Evolutionary conservation across 1,140 invertebrate genomes (phyloP).

Genomic region (Stegodyphus dumicola): DNA sequence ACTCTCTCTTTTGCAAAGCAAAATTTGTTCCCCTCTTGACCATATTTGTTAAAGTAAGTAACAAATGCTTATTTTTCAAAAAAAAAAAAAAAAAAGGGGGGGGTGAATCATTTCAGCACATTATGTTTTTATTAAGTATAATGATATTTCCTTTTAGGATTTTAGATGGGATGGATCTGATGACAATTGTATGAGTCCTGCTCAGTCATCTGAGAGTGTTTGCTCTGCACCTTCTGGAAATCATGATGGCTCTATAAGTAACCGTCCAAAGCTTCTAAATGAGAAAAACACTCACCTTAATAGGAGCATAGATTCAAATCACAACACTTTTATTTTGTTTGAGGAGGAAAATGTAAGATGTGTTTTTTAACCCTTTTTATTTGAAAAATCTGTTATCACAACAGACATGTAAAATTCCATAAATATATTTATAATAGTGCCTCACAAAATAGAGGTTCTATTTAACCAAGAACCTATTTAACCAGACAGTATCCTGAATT

Average conservation of each 20-base stretch:
- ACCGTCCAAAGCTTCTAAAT: conserved; percentile 20
- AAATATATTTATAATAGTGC: too few species aligned
- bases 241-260: neutral
- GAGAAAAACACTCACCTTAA: conserved; percentile 28
- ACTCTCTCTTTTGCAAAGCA: conserved; percentile 60
- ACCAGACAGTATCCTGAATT: too few species aligned
- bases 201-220: conserved; percentile 64
- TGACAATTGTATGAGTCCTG: conserved; percentile 41
- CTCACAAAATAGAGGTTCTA: too few species aligned
- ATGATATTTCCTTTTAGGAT: conserved; percentile 26
- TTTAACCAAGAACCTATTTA: too few species aligned
- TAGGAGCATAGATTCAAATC: conserved; percentile 56
- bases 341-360: conserved; percentile 48
- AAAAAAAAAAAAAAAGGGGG: too few species aligned
- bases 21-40: conserved; percentile 56
- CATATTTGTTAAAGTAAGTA: conserved; percentile 53
- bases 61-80: neutral
- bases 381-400: too few species aligned
- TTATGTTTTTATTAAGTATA: neutral
- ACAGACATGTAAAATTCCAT: too few species aligned
- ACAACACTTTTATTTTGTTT: conserved; percentile 54
- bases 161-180: conserved; percentile 38
- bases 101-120: neutral
- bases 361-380: too few species aligned
- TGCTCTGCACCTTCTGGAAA: conserved; percentile 4